Base-by-base conservation (phyloP, 2,888 invertebrate species). In the Lysandra bellargus region DNA sequence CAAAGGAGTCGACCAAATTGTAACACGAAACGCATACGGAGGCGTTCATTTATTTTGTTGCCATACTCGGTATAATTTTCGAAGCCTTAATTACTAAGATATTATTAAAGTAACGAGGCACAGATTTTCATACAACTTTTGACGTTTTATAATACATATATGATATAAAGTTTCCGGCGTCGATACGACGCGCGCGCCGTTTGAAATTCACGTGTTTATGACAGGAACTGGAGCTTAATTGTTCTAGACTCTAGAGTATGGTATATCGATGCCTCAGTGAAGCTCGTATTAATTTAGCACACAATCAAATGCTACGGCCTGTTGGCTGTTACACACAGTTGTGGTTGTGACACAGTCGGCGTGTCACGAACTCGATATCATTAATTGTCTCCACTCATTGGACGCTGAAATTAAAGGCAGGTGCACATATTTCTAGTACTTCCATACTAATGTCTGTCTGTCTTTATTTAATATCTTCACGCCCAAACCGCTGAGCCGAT, bases 281-380 rank as follows among this genome's bases (percentile, higher is more conserved):
- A 69, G 57, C 37, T 78, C 60, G 77, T 53, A 61, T 80, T 61
- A 77, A 61, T 79, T 78, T 80, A 72, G 72, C 78, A 78, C 76
- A 77, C 78, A 53, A 73, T 77, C 77, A 73, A 79, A 78, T 69
- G 57, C 37, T 77, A 60, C 72, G 37, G 14, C 44, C 23, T 72
- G 37, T 73, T 74, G 60, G 23, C 23, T 23, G 23, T 23, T 23
- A 23, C 23, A 23, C 23, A 23, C 23, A 23, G 23, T 23, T 23
- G 23, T 23, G 23, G 23, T 23, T 23, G 23, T 23, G 77, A 79
- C 78, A 64, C 80, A 75, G 73, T 80, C 79, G 76, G 78, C 82
- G 80, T 84, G 85, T 86, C 85, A 85, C 84, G 85, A 84, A 81
- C 80, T 80, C 17, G 17, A 49, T 83, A 87, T 80, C 79, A 86